Percentiles rank a stretch among this genome's conserved stretches.
Evolutionary conservation across 2,113 vertebrate genomes (phyloP).

Genomic region (Calyptommatus sinebrachiatus): DNA sequence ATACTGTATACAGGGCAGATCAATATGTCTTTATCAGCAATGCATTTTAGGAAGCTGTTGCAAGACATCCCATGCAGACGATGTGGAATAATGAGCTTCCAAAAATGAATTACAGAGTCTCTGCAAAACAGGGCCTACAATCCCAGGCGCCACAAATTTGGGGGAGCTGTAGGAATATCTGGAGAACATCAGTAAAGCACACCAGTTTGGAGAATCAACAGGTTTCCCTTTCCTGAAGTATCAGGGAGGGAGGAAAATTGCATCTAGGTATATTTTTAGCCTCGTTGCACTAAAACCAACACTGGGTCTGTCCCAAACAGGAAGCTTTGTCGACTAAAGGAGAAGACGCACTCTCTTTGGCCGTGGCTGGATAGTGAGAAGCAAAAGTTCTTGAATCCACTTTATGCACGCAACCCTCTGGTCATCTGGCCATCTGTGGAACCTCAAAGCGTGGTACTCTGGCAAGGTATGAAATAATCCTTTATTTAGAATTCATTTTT

Average conservation of each 20-base stretch:
- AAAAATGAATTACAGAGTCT: no score
- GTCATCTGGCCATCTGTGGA: conserved; percentile 86
- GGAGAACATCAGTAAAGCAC: background rate
- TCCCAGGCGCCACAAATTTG: no score
- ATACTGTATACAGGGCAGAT: no score
- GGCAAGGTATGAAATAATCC: conserved; percentile 73
- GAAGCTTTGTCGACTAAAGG: conserved; percentile 73
- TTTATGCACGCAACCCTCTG: conserved; percentile 74
- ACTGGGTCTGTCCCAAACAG: conserved; percentile 42
- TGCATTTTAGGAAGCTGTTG: no score
- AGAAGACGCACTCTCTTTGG: conserved; percentile 83
- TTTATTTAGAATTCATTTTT: no score
- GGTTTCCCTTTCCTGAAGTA: background rate
- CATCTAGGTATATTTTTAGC: no score
- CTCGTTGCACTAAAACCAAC: no score
- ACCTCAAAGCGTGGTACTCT: conserved; percentile 84
- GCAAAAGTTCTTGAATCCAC: conserved; percentile 70
- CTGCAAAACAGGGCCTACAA: background rate
- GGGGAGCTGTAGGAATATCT: background rate
- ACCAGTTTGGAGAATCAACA: background rate
- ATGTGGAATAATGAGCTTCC: no score
- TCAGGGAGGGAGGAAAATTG: no score
- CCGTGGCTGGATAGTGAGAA: conserved; percentile 67
- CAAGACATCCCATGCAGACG: no score
- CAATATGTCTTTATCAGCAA: no score